Conservation (phyloP, 2,113 vertebrate genomes). For the Perognathus longimembris region DNA sequence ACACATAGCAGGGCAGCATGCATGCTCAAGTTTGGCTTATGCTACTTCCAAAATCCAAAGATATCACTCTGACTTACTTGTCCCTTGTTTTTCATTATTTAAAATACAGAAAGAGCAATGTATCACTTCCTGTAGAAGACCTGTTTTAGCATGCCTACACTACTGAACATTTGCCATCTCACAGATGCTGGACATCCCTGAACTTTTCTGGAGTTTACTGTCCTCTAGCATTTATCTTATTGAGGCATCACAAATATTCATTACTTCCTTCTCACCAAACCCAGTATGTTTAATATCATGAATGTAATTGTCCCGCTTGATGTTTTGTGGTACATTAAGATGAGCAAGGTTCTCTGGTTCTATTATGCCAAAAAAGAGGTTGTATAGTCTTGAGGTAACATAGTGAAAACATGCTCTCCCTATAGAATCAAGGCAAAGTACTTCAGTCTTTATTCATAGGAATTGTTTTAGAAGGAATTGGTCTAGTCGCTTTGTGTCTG, state of each 20-base stretch:
- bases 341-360: constrained; percentile 32
- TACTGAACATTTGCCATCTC: background rate
- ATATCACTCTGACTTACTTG: background rate
- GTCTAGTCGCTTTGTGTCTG: background rate
- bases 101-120: background rate
- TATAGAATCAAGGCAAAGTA: background rate
- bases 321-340: constrained; percentile 45
- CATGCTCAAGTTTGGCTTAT: background rate
- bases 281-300: background rate
- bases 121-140: background rate
- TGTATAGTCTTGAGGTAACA: constrained; percentile 47
- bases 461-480: constrained; percentile 49
- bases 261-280: constrained; percentile 43
- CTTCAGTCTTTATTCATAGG: constrained; percentile 54
- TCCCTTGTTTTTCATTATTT: background rate
- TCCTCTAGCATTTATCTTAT: background rate
- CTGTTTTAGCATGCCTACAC: background rate
- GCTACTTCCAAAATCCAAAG: background rate
- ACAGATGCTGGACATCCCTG: background rate
- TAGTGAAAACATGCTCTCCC: constrained; percentile 22
- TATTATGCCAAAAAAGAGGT: constrained; percentile 5
- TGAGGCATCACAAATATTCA: constrained; percentile 5
- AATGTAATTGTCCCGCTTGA: constrained; percentile 7
- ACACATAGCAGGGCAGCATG: background rate
- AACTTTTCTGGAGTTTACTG: background rate